Evolutionary conservation across 2,888 invertebrate genomes (phyloP).

Genomic region (Agrochola lychnidis): DNA sequence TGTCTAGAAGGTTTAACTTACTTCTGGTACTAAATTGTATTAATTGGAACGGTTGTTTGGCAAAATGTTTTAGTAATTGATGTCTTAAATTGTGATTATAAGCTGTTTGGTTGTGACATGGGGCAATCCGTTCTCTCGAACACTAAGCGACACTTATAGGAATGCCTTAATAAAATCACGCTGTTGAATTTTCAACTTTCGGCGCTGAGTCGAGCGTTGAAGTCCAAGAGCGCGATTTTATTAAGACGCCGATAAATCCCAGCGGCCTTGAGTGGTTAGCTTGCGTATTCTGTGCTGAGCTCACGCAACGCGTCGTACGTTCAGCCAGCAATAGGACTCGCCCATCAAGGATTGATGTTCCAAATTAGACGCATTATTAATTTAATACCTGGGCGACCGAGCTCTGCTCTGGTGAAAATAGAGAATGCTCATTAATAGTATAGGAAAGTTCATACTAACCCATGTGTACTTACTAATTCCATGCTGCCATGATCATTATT

Average conservation of each 20-base stretch:
- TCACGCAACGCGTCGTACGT: too few relatives aligned
- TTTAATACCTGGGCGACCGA: too few relatives aligned
- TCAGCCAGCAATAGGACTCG: too few relatives aligned
- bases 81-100: not conserved
- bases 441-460: too few relatives aligned
- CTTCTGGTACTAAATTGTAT: constrained; percentile 18
- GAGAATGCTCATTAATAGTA: too few relatives aligned
- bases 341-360: too few relatives aligned
- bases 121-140: not conserved
- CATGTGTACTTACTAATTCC: too few relatives aligned
- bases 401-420: too few relatives aligned
- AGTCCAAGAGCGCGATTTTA: not conserved
- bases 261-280: too few relatives aligned
- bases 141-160: not conserved
- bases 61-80: constrained; percentile 7
- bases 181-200: not conserved
- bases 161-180: not conserved
- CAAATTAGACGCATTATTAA: too few relatives aligned
- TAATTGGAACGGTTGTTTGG: constrained; percentile 32
- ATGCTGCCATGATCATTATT: too few relatives aligned
- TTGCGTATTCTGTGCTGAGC: too few relatives aligned
- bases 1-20: constrained; percentile 6
- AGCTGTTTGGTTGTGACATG: constrained; percentile 5
- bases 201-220: not conserved
- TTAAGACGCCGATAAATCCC: not conserved